Conservation (phyloP, 2,888 invertebrate genomes). For the Parthenolecanium corni region DNA sequence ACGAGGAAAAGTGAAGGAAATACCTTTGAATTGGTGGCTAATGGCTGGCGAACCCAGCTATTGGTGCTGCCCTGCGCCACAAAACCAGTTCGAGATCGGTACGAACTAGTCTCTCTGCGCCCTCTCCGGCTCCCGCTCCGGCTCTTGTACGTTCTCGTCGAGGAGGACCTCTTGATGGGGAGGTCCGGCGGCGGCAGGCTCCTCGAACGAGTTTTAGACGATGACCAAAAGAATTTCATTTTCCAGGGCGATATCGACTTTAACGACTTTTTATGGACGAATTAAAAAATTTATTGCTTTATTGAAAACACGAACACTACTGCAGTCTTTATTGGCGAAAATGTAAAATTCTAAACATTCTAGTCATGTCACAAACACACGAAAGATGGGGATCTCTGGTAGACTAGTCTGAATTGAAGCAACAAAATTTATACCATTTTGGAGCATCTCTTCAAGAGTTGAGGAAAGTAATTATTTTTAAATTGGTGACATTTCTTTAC, state of each 20-base stretch:
- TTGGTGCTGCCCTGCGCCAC: not conserved
- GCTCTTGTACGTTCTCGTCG: slow-evolving; percentile 10
- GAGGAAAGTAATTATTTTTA: too few relatives aligned
- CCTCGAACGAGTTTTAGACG: slow-evolving; percentile 16
- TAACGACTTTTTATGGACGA: not conserved
- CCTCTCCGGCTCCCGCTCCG: not conserved
- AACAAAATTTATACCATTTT: too few relatives aligned
- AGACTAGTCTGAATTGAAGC: too few relatives aligned
- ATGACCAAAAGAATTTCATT: slow-evolving; percentile 2
- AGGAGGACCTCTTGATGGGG: not conserved
- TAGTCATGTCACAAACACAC: too few relatives aligned
- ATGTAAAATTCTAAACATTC: too few relatives aligned
- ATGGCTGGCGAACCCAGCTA: slow-evolving; percentile 1
- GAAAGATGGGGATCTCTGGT: too few relatives aligned
- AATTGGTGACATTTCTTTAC: too few relatives aligned
- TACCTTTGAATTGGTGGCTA: slow-evolving; percentile 24
- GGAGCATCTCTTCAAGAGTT: too few relatives aligned
- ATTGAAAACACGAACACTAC: not conserved
- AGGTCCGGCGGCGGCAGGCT: slow-evolving; percentile 8
- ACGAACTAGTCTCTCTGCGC: slow-evolving; percentile 2
- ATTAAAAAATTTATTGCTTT: not conserved
- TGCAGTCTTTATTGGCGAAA: too few relatives aligned
- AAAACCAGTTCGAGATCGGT: slow-evolving; percentile 19
- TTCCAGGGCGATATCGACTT: slow-evolving; percentile 14
- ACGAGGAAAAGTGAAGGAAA: not conserved